Evolutionary conservation across 64 coral and sea anemone species (phyloP), one percentile per base, ranked within the genome.

Genomic region (Stichodactyla helianthus): DNA sequence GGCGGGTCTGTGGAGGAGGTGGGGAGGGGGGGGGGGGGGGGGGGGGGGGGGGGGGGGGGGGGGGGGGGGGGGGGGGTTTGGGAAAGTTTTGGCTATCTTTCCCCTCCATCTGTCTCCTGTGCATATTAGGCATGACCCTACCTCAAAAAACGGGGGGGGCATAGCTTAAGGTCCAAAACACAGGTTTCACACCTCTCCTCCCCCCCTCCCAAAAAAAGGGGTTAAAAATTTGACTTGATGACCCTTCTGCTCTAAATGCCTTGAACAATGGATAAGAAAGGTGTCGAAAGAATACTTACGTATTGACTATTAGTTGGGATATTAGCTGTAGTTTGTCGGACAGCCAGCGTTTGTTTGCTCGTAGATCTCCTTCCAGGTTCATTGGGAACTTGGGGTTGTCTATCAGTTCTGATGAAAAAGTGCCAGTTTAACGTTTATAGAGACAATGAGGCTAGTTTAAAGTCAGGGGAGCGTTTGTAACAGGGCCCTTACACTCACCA

Each of bases 81-180:
- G 6, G 61, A 64, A 5, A 64, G 61, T n/a, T n/a, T n/a, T n/a
- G n/a, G n/a, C n/a, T n/a, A n/a, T n/a, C n/a, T n/a, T n/a, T n/a
- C n/a, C n/a, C n/a, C n/a, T n/a, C n/a, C n/a, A n/a, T n/a, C 17
- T 6, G 16, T 14, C 14, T 6, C 0, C 15, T 18, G 20, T 31
- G 53, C 56, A 59, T 51, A 56, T 51, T 17, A 7, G 6, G 7
- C 60, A 18, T 79, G n/a, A 98, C 95, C 90, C 94, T 98, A 35
- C 94, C 92, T 53, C 84, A 94, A 86, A 61, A 98, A 98, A 20
- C 86, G 82, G 54, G 31, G 94, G 96, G 7, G 76, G 82, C 53
- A 98, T 59, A 8, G 93, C 85, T 26, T 77, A 28, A 6, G 86
- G 1, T 44, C 1, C 35, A 44, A 44, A 44, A 44, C 2, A 44